These are phyloP conservation scores for Pelecanus crispus DNA, from an alignment of 2,113 vertebrate species.

Conservation along the genomic window DNA sequence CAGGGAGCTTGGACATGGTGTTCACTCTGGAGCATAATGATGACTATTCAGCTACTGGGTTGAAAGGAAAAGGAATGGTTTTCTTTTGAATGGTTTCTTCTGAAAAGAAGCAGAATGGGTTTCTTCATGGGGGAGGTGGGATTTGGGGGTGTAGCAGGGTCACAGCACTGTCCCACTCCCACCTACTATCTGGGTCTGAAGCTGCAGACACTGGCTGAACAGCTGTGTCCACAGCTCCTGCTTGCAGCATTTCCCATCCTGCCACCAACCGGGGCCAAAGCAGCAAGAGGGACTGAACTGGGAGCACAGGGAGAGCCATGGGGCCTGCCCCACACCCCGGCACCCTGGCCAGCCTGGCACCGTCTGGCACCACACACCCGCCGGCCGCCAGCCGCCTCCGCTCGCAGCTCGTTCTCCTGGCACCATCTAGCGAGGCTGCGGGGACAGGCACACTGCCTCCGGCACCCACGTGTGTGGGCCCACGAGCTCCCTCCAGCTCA, in stretches of 20 bases:
- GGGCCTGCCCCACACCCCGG: neutral
- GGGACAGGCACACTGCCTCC: neutral
- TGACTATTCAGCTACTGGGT: neutral
- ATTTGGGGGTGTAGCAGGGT: neutral
- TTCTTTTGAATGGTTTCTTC: neutral
- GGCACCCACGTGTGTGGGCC: neutral
- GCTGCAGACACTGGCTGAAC: rapidly evolving
- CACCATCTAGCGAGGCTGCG: constrained; percentile 55
- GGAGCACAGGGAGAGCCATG: neutral
- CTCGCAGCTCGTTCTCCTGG: constrained; percentile 37
- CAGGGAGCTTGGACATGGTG: rapidly evolving
- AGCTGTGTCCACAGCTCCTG: neutral
- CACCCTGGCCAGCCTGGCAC: neutral
- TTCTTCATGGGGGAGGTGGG: neutral
- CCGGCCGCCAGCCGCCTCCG: neutral
- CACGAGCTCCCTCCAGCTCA: rapidly evolving
- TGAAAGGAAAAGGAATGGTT: rapidly evolving
- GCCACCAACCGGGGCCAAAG: neutral
- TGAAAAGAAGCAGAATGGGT: neutral
- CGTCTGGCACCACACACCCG: neutral
- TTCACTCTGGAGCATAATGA: neutral
- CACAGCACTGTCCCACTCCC: neutral
- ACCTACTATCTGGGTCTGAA: neutral
- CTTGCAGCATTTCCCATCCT: neutral
- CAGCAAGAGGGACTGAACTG: neutral